Evolutionary conservation across 2,113 vertebrate species (phyloP), one percentile per base, ranked within the genome.

Genomic region (Opisthocomus hoazin): DNA sequence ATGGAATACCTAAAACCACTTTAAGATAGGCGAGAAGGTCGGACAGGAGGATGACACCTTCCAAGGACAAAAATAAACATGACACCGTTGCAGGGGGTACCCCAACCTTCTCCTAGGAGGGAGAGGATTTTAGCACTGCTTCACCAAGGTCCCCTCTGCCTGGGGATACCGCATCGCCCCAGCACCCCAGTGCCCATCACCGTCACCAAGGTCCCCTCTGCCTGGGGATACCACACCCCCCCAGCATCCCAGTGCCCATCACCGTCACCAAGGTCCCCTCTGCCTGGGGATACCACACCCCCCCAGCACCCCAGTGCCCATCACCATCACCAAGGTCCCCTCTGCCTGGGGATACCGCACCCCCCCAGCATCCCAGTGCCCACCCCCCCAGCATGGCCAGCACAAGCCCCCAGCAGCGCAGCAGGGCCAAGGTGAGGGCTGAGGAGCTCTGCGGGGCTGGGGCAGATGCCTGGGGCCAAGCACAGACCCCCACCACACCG

Each of bases 401-500:
- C 19, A 11, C 50, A 2, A 37, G 11, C 43, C 7, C 19, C 66
- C 58, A 16, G 69, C 2, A 0, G 6, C 1, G 34, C 51, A 36
- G 51, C 2, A 0, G 61, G 29, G 23, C 23, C 37, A 50, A 53
- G 32, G 53, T 0, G 1, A 65, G 45, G 14, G 60, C 60, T 13
- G 70, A 58, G 64, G 30, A 43, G 60, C 50, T 78, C 45, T 0
- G 13, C 0, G 2, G 37, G 43, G 45, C 70, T 51, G 74, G 50
- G 34, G 10, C 8, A 37, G 15, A 6, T 2, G 4, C 48, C 54
- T 1, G 1, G 43, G 29, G 41, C 63, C 19, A 0, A 1, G 9
- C 30, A n/a, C 0, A 0, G 27, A 22, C 22, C 29, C 32, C 14
- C 51, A 5, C 6, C 23, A 1, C 30, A 4, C 23, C 1, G 0